A percentile compares a stretch with the other conserved stretches of the same genome.
These are phyloP conservation scores for Platygyra sinensis DNA, from an alignment of 64 coral and sea anemone species.

Conservation along the genomic window DNA sequence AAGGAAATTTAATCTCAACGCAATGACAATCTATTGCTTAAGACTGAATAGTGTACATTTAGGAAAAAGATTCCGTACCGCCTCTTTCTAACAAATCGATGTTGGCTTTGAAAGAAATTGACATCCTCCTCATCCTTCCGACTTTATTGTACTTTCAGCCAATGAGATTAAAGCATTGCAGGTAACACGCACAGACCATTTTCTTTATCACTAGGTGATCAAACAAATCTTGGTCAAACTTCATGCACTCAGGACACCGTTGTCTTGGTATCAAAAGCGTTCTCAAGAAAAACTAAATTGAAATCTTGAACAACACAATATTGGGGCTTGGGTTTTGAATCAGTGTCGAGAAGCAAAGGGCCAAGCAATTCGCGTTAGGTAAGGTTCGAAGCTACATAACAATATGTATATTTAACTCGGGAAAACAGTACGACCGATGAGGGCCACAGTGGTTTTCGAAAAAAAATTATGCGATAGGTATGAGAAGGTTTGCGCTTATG, in stretches of 20 bases:
- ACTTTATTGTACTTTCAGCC: conserved; percentile 9
- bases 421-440: neutral
- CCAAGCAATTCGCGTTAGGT: neutral
- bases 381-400: neutral
- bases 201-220: neutral
- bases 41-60: neutral
- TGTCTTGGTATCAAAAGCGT: neutral
- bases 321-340: neutral
- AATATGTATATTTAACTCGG: neutral
- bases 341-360: neutral
- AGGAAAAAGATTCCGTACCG: neutral
- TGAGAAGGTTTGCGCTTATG: neutral
- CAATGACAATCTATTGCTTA: neutral
- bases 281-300: conserved; percentile 16
- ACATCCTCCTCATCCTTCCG: neutral
- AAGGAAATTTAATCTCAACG: neutral
- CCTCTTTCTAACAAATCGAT: conserved; percentile 7
- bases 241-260: neutral
- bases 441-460: neutral
- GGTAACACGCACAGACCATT: neutral
- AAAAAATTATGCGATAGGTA: neutral
- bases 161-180: neutral
- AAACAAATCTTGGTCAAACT: conserved; percentile 1
- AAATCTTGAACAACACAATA: neutral
- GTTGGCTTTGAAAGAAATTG: conserved; percentile 7